A percentile compares a stretch with the other conserved stretches of the same genome.
These are phyloP conservation scores for Falcunculus frontatus DNA, from an alignment of 2,113 vertebrate genomes.

Conservation along the genomic window DNA sequence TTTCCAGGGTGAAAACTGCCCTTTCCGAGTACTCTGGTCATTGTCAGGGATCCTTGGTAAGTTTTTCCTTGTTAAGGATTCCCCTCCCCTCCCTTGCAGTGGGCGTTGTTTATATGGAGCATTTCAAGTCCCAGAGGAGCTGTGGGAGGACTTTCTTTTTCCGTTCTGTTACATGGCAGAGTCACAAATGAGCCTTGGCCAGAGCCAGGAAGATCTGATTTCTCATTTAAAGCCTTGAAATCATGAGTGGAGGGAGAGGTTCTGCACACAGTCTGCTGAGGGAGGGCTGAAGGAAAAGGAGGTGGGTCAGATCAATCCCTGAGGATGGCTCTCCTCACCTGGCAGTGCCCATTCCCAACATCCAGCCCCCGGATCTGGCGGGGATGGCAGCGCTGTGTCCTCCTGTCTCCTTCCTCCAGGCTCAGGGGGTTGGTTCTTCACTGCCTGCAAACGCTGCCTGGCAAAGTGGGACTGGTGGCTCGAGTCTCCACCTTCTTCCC, in stretches of 20 bases:
- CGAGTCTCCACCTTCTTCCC: neutral
- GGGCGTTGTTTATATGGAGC: slow-evolving; percentile 67
- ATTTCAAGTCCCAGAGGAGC: slow-evolving; percentile 64
- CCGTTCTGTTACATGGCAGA: slow-evolving; percentile 60
- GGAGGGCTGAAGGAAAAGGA: neutral
- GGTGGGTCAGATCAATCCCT: neutral
- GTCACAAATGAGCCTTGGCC: slow-evolving; percentile 58
- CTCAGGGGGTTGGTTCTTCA: neutral
- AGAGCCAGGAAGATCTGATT: slow-evolving; percentile 37
- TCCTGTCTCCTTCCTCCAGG: neutral
- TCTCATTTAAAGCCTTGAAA: slow-evolving; percentile 46
- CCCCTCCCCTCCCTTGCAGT: slow-evolving; percentile 64
- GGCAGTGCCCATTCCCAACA: neutral
- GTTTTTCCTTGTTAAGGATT: slow-evolving; percentile 59
- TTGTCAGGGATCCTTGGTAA: slow-evolving; percentile 43
- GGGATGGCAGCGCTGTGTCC: neutral
- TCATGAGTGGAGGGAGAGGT: neutral
- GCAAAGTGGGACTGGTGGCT: neutral
- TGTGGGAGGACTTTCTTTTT: slow-evolving; percentile 66
- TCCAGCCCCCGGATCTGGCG: neutral
- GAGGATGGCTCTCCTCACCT: neutral
- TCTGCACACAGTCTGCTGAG: neutral
- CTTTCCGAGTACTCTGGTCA: neutral
- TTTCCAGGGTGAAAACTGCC: neutral
- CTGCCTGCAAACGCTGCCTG: neutral